Evolutionary conservation across 2,113 vertebrate genomes (phyloP), one percentile per base, ranked within the genome.

Genomic region (Picathartes gymnocephalus): DNA sequence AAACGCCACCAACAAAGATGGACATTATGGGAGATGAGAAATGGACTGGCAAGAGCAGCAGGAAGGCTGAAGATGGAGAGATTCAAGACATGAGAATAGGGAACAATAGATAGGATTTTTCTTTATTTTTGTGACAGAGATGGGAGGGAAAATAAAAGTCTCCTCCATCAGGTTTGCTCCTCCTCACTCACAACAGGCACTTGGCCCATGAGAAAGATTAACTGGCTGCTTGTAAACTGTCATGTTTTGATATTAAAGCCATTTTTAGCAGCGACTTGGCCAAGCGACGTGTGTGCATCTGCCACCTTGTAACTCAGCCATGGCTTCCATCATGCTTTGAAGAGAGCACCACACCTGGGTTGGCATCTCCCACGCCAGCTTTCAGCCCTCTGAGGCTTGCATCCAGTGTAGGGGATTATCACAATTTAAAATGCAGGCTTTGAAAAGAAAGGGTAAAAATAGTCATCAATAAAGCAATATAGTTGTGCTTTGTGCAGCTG

Each of bases 271-370:
- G 22, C 77, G 82, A 15, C 53, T 94, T 97, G 97, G 95, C 93
- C 93, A 94, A 87, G 62, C 11, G 8, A 89, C 18, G 22, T 78
- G 62, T 17, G 68, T 51, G 69, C 95, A 95, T 96, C 92, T 97
- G 93, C 96, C 42, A 88, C 93, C 92, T 91, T 95, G 44, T 96
- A 95, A 97, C 92, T 96, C 96, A 97, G 81, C 94, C 88, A 83
- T 91, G 96, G 96, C 90, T 97, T 96, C 89, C 86, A n/a, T 94
- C 53, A 30, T 53, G 80, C 86, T 97, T 85, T 95, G 88, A 92
- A 95, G 90, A 91, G 45, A 94, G 53, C 57, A 53, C 81, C 95
- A 96, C 96, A 97, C 92, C 97, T 97, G 95, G 53, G 90, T 20
- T 96, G 88, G 91, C 79, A 91, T 80, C 64, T 42, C 42, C 50